Base-by-base conservation (phyloP, 1,140 invertebrate species). In the Drosophila pandora region DNA sequence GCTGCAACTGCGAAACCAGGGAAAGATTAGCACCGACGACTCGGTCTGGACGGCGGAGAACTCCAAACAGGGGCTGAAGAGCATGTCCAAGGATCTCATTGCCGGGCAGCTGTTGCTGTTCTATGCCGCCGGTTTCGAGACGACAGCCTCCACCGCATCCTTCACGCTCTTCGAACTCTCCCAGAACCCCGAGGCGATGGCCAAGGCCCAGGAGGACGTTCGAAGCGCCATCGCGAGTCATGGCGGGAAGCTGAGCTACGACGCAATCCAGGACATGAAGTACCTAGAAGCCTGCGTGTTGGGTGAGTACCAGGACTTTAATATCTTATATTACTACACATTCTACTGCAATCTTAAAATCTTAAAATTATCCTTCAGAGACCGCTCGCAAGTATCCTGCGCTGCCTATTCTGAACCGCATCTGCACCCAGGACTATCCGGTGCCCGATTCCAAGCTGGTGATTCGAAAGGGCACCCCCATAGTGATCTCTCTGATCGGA, bases 51-150 rank as follows among this genome's bases (percentile, higher is more conserved):
- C 84, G 13, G 64, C 87, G 1, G 67, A 92, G 41, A 67, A 57
- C 5, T 17, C 70, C 0, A 68, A 48, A 0, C 50, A 88, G 17
- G 53, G 55, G 1, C 6, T 57, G 0, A 91, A 91, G 52, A 59
- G 80, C 2, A 70, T 93, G 76, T 92, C 92, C 3, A 91, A 93
- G 61, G 92, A 93, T 58, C 81, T 93, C 59, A 90, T 93, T 32
- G 92, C 94, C 0, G 94, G 94, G 0, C 94, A 95, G 84, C 90
- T 93, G 3, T 94, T 95, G 47, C 91, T 95, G 0, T 95, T 95
- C 74, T 94, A 95, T 76, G 68, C 94, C 3, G 95, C 95, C 12
- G 95, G 95, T 13, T 96, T 94, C 76, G 95, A 96, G 70, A 96
- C 95, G 0, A 95, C 95, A 1, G 93, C 95, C 0, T 93, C 93